Evolutionary conservation across 2,113 vertebrate genomes (phyloP), one percentile per base, ranked within the genome.

Genomic region (Rhynchomys soricoides): DNA sequence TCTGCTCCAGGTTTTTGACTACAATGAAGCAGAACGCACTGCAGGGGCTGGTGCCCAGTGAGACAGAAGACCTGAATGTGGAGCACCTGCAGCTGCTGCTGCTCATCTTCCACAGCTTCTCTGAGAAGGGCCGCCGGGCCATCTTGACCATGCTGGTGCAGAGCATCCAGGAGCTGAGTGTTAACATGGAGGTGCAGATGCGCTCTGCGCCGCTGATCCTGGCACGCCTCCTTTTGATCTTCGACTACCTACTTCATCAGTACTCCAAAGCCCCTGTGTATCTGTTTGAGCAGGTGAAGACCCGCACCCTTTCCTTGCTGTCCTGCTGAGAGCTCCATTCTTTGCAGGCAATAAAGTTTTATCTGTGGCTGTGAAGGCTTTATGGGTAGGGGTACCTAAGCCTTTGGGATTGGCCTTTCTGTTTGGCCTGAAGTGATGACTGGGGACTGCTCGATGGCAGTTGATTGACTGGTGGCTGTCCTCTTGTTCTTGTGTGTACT

Each of bases 21-120:
- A 99, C 99, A 0, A 96, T 99, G 98, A 99, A 99, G 97, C 99
- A 99, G 92, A 99, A 99, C 1, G 99, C 99, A 11, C 93, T 99
- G 90, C 99, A 99, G 95, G 99, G 99, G 2, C 96, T 98, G 68
- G 97, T 99, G 77, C 99, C 99, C 7, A 98, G 94, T 16, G 99
- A 99, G 96, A 98, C 98, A 0, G 99, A 99, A 86, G 99, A 99
- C 91, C 98, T 99, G 86, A 99, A 99, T 0, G 98, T 99, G 5
- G 99, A 99, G 86, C 99, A 99, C 96, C 99, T 99, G 64, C 99
- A 99, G 97, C 99, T 99, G 66, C 98, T 99, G n/a, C 98, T 99
- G 50, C 99, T 99, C 40, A 99, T 99, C 96, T 99, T 99, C 98
- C 99, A 99, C 98, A 99, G 99, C 95, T 98, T 99, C 98, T 99